A percentile compares a stretch with the other conserved stretches of the same genome.
Conservation (phyloP, 2,113 vertebrate species). For the Malurus cyaneus region DNA sequence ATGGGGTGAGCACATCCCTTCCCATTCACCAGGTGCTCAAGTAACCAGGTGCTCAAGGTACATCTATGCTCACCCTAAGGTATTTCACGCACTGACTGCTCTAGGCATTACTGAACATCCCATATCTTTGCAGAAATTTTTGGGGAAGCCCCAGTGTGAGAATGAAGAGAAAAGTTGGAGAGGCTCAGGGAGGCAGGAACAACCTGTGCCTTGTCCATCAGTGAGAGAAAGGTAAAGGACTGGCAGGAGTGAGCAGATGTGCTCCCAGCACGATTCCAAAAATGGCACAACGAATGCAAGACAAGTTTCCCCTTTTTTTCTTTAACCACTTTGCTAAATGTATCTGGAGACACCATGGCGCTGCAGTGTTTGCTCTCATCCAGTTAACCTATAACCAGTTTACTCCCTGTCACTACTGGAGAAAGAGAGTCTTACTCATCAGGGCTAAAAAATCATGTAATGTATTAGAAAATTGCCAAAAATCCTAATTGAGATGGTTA, state of each 20-base stretch:
- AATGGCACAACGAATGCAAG: neutral
- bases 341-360: neutral
- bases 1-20: neutral
- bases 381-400: neutral
- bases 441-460: neutral
- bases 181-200: neutral
- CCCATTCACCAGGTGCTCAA: neutral
- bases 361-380: neutral
- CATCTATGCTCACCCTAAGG: neutral
- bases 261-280: neutral
- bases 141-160: neutral
- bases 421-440: neutral
- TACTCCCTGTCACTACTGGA: neutral
- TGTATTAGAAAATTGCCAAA: neutral
- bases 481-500: neutral
- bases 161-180: neutral
- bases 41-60: accelerated
- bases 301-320: neutral
- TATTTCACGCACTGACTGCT: neutral
- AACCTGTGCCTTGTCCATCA: neutral
- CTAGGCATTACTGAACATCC: neutral
- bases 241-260: neutral
- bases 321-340: neutral
- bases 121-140: neutral
- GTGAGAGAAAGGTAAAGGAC: neutral